phyloP scores from a whole-genome alignment of 2,113 vertebrate species.

The Hiodon tergisus region DNA sequence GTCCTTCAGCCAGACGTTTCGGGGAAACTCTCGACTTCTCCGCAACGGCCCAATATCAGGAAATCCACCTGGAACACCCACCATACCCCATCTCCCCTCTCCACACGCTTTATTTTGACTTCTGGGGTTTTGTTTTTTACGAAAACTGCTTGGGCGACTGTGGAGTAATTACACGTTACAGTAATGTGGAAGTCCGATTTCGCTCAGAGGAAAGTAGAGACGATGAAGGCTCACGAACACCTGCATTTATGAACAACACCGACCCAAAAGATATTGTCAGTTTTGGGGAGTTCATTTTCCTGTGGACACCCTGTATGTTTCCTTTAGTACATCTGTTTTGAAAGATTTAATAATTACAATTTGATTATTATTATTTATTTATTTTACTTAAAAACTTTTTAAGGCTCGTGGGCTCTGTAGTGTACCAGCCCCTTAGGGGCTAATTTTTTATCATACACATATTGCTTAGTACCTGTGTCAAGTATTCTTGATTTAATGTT shows the following conservation, averaged over 20 bases:
- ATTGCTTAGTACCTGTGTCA: neutral
- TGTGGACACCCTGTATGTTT: neutral
- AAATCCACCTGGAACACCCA: slow-evolving; percentile 71
- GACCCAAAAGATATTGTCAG: neutral
- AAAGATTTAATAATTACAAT: no score
- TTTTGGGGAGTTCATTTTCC: neutral
- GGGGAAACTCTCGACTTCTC: slow-evolving; percentile 61
- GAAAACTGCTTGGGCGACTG: slow-evolving; percentile 52
- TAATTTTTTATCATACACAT: neutral
- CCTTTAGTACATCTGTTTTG: neutral
- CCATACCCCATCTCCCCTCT: slow-evolving; percentile 63
- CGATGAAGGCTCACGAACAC: no score
- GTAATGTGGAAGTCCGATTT: slow-evolving; percentile 38
- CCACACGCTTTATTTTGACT: slow-evolving; percentile 59
- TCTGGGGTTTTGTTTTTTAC: slow-evolving; percentile 43
- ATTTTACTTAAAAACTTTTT: no score
- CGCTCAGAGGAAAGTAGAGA: neutral
- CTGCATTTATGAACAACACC: no score
- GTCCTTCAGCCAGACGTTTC: slow-evolving; percentile 56
- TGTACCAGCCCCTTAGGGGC: neutral
- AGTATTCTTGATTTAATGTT: neutral
- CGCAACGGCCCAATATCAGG: slow-evolving; percentile 65
- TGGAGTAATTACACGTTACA: slow-evolving; percentile 64
- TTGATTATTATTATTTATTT: no score
- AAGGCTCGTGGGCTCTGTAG: no score